Base-by-base conservation (phyloP, 1,140 invertebrate species). In the Lasaia peninsularis region DNA sequence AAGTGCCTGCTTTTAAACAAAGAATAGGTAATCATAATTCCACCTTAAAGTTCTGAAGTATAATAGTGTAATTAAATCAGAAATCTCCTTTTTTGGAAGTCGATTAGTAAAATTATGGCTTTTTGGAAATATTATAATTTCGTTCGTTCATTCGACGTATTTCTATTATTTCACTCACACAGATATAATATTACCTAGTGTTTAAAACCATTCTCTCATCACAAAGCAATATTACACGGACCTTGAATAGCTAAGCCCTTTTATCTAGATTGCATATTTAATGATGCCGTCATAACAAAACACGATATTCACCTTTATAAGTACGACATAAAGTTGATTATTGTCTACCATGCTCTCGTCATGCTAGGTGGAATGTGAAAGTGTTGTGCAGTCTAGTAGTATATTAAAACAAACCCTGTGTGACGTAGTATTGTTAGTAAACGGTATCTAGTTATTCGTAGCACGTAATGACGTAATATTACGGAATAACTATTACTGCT, bases 311-410 rank as follows among this genome's bases (percentile, higher is more conserved):
- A 40, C 9, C n/a, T 16, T 18, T 18, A 40, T 12, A 10, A 3
- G 6, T 0, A 40, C 9, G 28, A 51, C 20, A 67, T 20, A 35
- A 56, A 57, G 69, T 59, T 60, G 7, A 40, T 40, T 14, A 61
- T 40, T 12, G 40, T 24, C 40, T 28, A 49, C n/a, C 10, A 40
- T 57, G 53, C 63, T 67, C 68, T 65, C 66, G 75, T 76, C 75
- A 78, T 65, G 73, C 67, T 57, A 69, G 33, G 51, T 37, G 62
- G 63, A 65, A 74, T 73, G 75, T 78, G 77, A 80, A 78, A 80
- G 75, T 78, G 70, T 58, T 69, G 58, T 40, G 8, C 8, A 16
- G 12, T 52, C 12, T 51, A 51, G 12, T 31, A 31, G 50, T 31
- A 9, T 8, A 18, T 40, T 40, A 9, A 16, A 40, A 18, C 35